Evolutionary conservation across 2,888 invertebrate species (phyloP).

Genomic region (Corbicula japonica): DNA sequence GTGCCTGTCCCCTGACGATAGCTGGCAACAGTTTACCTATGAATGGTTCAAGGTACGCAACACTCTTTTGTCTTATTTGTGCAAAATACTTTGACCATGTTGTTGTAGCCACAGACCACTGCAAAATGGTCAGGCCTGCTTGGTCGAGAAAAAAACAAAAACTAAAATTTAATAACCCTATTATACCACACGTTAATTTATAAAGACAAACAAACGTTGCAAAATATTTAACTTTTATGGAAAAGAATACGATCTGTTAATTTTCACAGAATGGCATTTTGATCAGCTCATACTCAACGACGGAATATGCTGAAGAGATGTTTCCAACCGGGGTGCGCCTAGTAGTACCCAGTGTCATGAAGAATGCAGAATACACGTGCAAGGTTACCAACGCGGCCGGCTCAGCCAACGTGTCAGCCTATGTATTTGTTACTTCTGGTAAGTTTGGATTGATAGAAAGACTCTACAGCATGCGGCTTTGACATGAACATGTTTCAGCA

Average conservation of each 20-base stretch:
- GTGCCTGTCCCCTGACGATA: conserved; percentile 80
- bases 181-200: no score
- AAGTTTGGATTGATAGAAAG: background rate
- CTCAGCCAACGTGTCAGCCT: conserved; percentile 67
- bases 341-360: conserved; percentile 60
- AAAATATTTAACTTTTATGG: no score
- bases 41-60: conserved; percentile 69
- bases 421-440: conserved; percentile 74
- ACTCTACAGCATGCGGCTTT: no score
- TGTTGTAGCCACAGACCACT: background rate
- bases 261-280: conserved; percentile 52
- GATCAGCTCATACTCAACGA: conserved; percentile 50
- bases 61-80: background rate
- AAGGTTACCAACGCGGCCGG: conserved; percentile 78
- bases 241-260: no score
- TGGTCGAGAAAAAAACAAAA: no score
- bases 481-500: no score
- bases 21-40: conserved; percentile 72
- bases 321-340: conserved; percentile 79
- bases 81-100: background rate
- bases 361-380: conserved; percentile 78
- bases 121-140: no score
- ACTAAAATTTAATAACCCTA: no score
- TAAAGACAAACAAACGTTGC: no score
- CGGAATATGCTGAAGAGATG: conserved; percentile 77